Evolutionary conservation across 2,113 vertebrate genomes (phyloP).

Genomic region (Albula goreensis): DNA sequence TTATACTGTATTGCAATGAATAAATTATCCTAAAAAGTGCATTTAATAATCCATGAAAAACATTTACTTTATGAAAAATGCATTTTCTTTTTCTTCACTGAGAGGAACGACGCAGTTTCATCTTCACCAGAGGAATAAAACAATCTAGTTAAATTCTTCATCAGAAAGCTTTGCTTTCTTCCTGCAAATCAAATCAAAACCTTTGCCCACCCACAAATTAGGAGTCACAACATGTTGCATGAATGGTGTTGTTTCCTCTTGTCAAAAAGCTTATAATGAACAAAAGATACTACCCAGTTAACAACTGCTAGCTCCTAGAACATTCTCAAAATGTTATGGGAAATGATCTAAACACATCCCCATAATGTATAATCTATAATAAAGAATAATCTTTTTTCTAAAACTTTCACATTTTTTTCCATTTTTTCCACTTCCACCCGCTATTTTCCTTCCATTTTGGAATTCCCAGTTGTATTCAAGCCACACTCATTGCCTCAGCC

Average conservation of each 20-base stretch:
- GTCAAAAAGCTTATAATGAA: neutral
- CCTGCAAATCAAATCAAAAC: neutral
- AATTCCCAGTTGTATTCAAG: too few species aligned
- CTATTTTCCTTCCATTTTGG: too few species aligned
- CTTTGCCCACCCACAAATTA: neutral
- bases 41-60: constrained; percentile 51
- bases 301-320: too few species aligned
- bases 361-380: too few species aligned
- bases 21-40: constrained; percentile 36
- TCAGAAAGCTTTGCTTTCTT: neutral
- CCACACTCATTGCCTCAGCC: too few species aligned
- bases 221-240: neutral
- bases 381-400: too few species aligned
- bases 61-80: constrained; percentile 49
- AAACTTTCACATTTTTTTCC: too few species aligned
- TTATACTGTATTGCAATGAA: constrained; percentile 47
- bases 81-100: constrained; percentile 29
- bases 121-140: neutral
- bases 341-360: too few species aligned
- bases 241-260: neutral
- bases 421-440: too few species aligned
- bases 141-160: constrained; percentile 3
- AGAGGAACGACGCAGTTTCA: neutral
- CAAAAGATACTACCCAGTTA: neutral
- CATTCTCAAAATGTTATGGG: too few species aligned